Evolutionary conservation across 2,888 invertebrate species (phyloP), one percentile per base, ranked within the genome.

Genomic region (Sinotaia quadrata): DNA sequence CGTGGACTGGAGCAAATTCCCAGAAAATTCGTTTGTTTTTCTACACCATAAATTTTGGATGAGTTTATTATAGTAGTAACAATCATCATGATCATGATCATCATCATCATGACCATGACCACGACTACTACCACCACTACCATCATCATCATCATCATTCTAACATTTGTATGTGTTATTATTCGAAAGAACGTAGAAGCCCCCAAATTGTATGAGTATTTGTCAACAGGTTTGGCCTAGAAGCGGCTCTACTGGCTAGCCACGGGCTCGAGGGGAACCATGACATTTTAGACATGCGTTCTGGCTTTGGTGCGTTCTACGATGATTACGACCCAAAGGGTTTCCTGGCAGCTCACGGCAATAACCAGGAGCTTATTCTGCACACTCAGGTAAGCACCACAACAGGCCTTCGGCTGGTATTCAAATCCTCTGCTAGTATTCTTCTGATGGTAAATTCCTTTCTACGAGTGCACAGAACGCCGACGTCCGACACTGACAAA

Each of bases 271-370:
- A 79, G 61, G 82, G 82, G 8, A 82, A 81, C 52, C 51, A 67
- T 18, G 68, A 79, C 31, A 82, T 82, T 59, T 71, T 82, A 21
- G 82, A 81, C 68, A 76, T 78, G 67, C 44, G 49, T 0, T 78
- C 80, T 24, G 82, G 82, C 3, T 80, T 80, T 56, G 78, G 80
- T 7, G 82, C 79, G n/a, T 82, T 79, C 66, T 82, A 76, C 51
- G 75, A 78, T 41, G 82, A 82, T 65, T 82, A 77, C 69, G 69
- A 79, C 52, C 81, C 81, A 0, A 67, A 75, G 21, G 59, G 69
- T 2, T 65, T 79, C 29, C 57, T 80, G 7, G 56, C 65, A 3
- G 61, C 69, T 4, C 60, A 71, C 49, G 49, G 41, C 27, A 52
- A 52, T 12, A 27, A 68, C 29, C 37, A 68, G 10, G 65, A 75